Conservation (phyloP, 2,797 vertebrate species). For the Megaceryle alcyon region DNA sequence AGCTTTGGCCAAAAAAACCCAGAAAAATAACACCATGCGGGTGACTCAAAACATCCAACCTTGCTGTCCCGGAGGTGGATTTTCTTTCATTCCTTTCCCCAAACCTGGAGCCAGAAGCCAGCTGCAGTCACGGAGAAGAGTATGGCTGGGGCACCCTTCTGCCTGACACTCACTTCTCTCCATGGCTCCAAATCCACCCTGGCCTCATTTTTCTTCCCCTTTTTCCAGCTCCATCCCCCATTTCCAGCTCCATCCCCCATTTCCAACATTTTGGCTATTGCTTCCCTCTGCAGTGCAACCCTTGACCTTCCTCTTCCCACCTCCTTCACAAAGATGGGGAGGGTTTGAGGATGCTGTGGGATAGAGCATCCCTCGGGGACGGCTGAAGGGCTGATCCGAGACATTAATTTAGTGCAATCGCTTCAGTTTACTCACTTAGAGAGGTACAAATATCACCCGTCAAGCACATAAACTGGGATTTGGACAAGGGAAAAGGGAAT, state of each 20-base stretch:
- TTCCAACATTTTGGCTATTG: not conserved
- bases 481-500: not conserved
- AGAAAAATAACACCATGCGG: not conserved
- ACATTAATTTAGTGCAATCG: fast-evolving
- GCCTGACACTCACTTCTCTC: fast-evolving
- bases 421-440: not conserved
- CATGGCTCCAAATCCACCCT: fast-evolving
- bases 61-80: fast-evolving
- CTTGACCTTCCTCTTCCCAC: fast-evolving
- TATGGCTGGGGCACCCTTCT: not conserved
- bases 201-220: not conserved
- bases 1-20: not conserved
- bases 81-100: not conserved
- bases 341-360: not conserved
- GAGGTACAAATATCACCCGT: not conserved
- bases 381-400: not conserved
- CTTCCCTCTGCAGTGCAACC: not conserved
- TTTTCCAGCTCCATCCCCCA: not conserved
- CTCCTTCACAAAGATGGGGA: not conserved
- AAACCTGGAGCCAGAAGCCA: not conserved
- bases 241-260: not conserved
- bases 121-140: fast-evolving
- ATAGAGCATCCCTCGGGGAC: fast-evolving
- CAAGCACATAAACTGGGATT: not conserved
- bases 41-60: not conserved